Conservation (phyloP, 1,140 invertebrate species). For the Globodera rostochiensis region DNA sequence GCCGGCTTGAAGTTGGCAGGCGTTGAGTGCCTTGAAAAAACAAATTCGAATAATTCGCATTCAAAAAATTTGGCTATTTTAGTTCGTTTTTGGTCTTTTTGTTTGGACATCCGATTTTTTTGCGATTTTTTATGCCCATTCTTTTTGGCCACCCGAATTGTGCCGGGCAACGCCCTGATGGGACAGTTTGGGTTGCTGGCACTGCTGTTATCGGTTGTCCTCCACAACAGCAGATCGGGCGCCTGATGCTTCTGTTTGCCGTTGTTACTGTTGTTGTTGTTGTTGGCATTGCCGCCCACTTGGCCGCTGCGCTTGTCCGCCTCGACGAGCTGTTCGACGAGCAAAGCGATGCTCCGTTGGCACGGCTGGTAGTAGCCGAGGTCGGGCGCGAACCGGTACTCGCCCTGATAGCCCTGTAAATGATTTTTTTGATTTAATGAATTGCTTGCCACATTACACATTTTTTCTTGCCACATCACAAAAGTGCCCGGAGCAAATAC, state of each 20-base stretch:
- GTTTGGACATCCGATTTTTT: not conserved
- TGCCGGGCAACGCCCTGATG: slow-evolving; percentile 43
- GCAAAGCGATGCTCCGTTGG: slow-evolving; percentile 34
- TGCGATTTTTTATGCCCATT: not conserved
- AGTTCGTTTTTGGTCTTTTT: too few relatives aligned
- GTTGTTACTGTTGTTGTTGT: not conserved
- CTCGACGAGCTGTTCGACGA: slow-evolving; percentile 25
- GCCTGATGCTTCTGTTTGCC: not conserved
- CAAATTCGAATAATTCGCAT: not conserved
- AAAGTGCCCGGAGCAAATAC: not conserved
- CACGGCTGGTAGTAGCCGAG: slow-evolving; percentile 47
- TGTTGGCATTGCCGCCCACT: not conserved
- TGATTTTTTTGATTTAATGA: not conserved
- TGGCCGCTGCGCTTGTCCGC: not conserved
- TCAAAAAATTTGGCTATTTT: too few relatives aligned
- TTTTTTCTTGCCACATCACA: not conserved
- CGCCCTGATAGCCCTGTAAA: slow-evolving; percentile 54
- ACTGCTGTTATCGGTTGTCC: slow-evolving; percentile 8
- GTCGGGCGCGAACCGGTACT: slow-evolving; percentile 50
- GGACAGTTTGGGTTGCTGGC: slow-evolving; percentile 43
- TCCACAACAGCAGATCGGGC: slow-evolving; percentile 16
- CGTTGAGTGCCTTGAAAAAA: slow-evolving; percentile 43
- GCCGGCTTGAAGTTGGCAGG: slow-evolving; percentile 40
- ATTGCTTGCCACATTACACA: not conserved
- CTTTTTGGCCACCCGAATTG: slow-evolving; percentile 41